Base-by-base conservation (phyloP, 2,888 invertebrate genomes). In the Nephrotoma appendiculata region DNA sequence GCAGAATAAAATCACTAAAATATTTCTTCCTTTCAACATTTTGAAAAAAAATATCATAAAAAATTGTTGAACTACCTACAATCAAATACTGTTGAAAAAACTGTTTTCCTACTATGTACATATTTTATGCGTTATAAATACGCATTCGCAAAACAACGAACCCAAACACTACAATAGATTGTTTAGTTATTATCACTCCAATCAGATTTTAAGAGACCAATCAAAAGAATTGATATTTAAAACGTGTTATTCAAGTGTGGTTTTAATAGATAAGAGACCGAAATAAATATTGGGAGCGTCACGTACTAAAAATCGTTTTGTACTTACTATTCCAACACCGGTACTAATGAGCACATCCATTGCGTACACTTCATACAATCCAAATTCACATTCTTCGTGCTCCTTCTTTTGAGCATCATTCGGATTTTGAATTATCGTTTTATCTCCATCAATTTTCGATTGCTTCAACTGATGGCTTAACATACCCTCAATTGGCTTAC, bases 401-500 rank as follows among this genome's bases (percentile, higher is more conserved):
- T 99, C 99, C 90, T 98, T 98, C 89, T 96, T 96, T 91, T 99
- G 99, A 43, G 97, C 96, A 91, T 99, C 99, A 89, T 96, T 97
- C 31, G 99, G 99, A 92, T 99, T 99, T 92, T 99, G 97, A 89
- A 98, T 98, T 89, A 98, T 97, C 41, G 97, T 96, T 92, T 99
- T 99, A 90, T 99, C 99, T 19, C 99, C 99, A 92, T 99, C 99
- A 90, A 99, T 99, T 91, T 97, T 96, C 92, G 97, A 97, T 91
- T 98, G 98, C 92, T 98, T 98, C 88, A 99, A 92, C 91, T 99
- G 98, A 92, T 99, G 99, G 89, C 97, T 97, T 86, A 97, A 93
- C 97, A 97, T 97, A 88, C 97, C 99, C 92, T 99, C 99, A 86
- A 99, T 96, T 42, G 99, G 99, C 92, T 99, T 99, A 92, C 99